Percentiles rank a stretch among this genome's conserved stretches.
These are phyloP conservation scores for Isotomurus palustris DNA, from an alignment of 2,888 invertebrate species.

Conservation along the genomic window DNA sequence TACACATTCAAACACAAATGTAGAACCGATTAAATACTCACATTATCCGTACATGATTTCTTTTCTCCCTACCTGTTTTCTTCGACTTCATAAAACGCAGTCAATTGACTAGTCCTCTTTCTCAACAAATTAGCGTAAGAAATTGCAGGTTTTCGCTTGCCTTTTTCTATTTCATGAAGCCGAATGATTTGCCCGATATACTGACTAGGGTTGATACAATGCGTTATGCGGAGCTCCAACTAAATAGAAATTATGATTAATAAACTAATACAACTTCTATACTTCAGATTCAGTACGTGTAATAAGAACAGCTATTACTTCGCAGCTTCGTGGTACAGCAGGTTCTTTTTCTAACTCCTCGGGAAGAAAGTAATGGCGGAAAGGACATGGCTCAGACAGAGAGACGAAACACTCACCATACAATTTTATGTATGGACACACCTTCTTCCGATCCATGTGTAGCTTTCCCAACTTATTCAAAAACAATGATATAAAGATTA, in stretches of 20 bases:
- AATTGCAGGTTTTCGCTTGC: neutral
- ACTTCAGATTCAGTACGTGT: too few species aligned
- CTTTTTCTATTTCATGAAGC: constrained; percentile 10
- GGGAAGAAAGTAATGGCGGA: constrained; percentile 9
- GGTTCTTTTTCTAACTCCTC: constrained; percentile 5
- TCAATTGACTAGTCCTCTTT: neutral
- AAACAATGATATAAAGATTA: neutral
- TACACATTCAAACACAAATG: neutral
- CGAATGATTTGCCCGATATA: constrained; percentile 19
- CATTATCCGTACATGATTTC: neutral
- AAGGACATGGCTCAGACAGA: constrained; percentile 5
- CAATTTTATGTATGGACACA: constrained; percentile 3
- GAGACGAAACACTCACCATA: constrained; percentile 20
- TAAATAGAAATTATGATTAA: neutral
- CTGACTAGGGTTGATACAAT: constrained; percentile 21
- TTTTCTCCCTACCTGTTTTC: neutral
- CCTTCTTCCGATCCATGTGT: neutral
- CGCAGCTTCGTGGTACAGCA: constrained; percentile 14
- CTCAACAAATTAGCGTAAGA: constrained; percentile 1
- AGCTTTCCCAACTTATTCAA: neutral
- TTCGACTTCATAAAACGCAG: neutral
- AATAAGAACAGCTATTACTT: constrained; percentile 1
- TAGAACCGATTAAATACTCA: neutral
- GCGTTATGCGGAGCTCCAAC: constrained; percentile 23
- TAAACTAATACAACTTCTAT: too few species aligned